phyloP scores from a whole-genome alignment of 2,888 invertebrate genomes.

The Crepidodera aurea region DNA sequence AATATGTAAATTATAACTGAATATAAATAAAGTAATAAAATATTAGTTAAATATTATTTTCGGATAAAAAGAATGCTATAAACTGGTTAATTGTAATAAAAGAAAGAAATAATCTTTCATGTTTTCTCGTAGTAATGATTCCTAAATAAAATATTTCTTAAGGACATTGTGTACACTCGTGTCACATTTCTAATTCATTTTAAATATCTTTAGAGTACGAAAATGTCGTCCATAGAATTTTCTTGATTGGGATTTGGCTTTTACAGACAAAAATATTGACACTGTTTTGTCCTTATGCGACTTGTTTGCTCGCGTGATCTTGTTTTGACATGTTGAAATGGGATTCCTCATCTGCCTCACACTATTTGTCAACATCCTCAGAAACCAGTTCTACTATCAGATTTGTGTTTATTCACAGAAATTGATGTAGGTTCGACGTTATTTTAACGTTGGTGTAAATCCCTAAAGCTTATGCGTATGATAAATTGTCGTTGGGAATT shows the following conservation, averaged over 20 bases:
- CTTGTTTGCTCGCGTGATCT: not conserved
- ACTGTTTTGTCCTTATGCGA: conserved; percentile 6
- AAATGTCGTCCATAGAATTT: not conserved
- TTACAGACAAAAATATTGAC: conserved; percentile 6
- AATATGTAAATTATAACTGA: too few species aligned
- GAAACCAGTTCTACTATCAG: not conserved
- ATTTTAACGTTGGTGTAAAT: not conserved
- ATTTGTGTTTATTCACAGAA: not conserved
- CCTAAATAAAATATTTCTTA: too few species aligned
- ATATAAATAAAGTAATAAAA: too few species aligned
- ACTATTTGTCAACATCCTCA: conserved; percentile 1
- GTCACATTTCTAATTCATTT: not conserved
- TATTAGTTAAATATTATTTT: too few species aligned
- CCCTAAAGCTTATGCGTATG: not conserved
- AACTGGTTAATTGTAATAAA: too few species aligned
- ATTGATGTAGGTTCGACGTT: not conserved
- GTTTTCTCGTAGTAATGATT: too few species aligned
- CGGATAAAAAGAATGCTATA: too few species aligned
- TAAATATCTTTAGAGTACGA: not conserved
- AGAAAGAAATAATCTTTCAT: too few species aligned
- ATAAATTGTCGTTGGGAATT: not conserved
- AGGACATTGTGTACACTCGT: too few species aligned
- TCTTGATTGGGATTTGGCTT: not conserved
- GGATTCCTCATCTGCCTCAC: not conserved
- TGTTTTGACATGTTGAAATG: conserved; percentile 9